A percentile compares a stretch with the other conserved stretches of the same genome.
phyloP scores from a whole-genome alignment of 2,113 vertebrate species.

The Hippoglossus stenolepis region DNA sequence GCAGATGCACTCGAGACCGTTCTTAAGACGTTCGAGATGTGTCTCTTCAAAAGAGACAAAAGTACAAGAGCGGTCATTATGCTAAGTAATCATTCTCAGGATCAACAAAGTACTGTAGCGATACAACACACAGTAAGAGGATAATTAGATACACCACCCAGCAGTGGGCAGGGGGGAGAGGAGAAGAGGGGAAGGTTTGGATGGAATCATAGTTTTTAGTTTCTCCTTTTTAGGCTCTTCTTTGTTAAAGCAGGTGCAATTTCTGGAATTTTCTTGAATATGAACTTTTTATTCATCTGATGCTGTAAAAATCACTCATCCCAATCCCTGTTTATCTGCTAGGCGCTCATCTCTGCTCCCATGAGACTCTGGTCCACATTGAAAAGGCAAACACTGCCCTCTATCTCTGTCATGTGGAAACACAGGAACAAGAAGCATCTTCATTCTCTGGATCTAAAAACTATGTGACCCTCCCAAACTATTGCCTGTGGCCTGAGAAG shows the following conservation, averaged over 20 bases:
- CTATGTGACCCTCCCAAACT: neutral
- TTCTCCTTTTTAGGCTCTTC: neutral
- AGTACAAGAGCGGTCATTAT: slow-evolving; percentile 58
- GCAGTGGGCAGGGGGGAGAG: neutral
- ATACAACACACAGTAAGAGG: slow-evolving; percentile 2
- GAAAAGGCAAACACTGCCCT: slow-evolving; percentile 79
- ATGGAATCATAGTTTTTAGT: neutral
- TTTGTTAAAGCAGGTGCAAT: neutral
- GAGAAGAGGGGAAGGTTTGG: neutral
- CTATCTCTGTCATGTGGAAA: slow-evolving; percentile 63
- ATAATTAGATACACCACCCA: slow-evolving; percentile 1
- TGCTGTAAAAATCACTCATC: neutral
- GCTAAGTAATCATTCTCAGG: slow-evolving; percentile 41
- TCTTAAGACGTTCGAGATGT: slow-evolving; percentile 59
- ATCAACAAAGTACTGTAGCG: slow-evolving; percentile 36
- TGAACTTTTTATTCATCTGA: neutral
- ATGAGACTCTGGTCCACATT: slow-evolving; percentile 10
- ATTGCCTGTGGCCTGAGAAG: neutral
- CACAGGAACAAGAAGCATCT: neutral
- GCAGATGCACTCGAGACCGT: slow-evolving; percentile 61
- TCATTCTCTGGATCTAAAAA: neutral
- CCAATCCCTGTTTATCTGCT: neutral
- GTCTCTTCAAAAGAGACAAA: slow-evolving; percentile 60
- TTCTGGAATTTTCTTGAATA: neutral
- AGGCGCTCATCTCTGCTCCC: neutral